Base-by-base conservation (phyloP, 2,888 invertebrate genomes). In the Drosophila niveifrons region DNA sequence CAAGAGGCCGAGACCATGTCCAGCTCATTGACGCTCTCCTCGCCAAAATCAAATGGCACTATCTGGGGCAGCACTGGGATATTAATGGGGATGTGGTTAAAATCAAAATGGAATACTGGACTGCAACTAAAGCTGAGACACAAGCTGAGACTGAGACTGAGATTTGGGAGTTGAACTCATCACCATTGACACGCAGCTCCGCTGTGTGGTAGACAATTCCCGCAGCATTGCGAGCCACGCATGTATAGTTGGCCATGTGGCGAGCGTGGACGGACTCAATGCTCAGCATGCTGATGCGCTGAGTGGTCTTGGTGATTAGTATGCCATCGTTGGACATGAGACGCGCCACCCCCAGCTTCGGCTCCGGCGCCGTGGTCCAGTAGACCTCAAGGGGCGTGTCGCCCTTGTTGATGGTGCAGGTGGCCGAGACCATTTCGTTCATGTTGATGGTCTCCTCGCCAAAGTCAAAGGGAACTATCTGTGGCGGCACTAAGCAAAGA, bases 361-460 rank as follows among this genome's bases (percentile, higher is more conserved):
- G 94, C 34, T 91, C 90, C 59, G 92, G 92, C 2, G 92, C 89
- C 13, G 92, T 92, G 0, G 91, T 92, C 96, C 96, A 96, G 70
- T 94, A 94, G 70, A 96, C 94, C 78, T 95, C 94, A 73, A 97
- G 93, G 1, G 97, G 97, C 83, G 95, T 94, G 92, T 97, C 97
- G 67, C 97, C 96, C 91, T 96, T 96, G 88, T 94, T 94, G 52
- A 96, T 94, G 53, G 95, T 95, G 92, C 96, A 96, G 71, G 95
- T 94, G 66, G 95, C 94, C 41, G 95, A 95, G 43, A 95, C 95
- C 93, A 95, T 94, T 85, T 96, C 96, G 56, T 96, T 95, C 85
- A 96, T 95, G 90, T 96, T 96, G n/a, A 95, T 94, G 58, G 95
- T 94, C 75, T 95, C 95, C 75, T 96, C 95, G 73, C 96, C 96